Conservation (phyloP, 2,113 vertebrate genomes). For the Aviceda subcristata region DNA sequence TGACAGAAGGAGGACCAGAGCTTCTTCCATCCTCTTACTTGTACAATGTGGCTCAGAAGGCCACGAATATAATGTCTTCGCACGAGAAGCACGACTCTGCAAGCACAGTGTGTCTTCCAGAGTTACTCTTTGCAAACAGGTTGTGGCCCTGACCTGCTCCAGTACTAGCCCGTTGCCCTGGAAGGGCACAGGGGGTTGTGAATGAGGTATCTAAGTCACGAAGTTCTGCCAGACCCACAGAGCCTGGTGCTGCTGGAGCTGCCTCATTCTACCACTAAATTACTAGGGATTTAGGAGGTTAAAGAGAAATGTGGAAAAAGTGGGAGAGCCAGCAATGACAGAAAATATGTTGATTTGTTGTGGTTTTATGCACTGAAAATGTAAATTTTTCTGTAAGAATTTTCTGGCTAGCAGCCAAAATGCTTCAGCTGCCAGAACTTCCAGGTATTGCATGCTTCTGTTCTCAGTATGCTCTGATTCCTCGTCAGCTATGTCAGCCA, state of each 20-base stretch:
- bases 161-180: background rate
- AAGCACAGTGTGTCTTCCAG: background rate
- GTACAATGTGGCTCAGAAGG: accelerated
- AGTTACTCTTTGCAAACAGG: background rate
- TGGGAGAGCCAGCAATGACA: background rate
- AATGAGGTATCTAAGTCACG: background rate
- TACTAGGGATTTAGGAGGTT: background rate
- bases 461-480: background rate
- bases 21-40: background rate
- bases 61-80: background rate
- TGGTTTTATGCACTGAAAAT: background rate
- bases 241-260: background rate
- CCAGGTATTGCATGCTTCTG: background rate
- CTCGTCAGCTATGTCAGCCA: background rate
- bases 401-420: background rate
- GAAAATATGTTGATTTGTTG: background rate
- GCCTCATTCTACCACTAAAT: background rate
- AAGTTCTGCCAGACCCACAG: background rate
- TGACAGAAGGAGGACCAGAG: background rate
- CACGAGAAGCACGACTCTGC: background rate
- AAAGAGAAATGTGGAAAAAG: background rate
- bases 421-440: background rate
- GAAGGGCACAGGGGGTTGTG: background rate
- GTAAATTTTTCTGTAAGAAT: background rate
- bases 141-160: background rate